Base-by-base conservation (phyloP, 2,113 vertebrate genomes). In the Calidris pygmaea region DNA sequence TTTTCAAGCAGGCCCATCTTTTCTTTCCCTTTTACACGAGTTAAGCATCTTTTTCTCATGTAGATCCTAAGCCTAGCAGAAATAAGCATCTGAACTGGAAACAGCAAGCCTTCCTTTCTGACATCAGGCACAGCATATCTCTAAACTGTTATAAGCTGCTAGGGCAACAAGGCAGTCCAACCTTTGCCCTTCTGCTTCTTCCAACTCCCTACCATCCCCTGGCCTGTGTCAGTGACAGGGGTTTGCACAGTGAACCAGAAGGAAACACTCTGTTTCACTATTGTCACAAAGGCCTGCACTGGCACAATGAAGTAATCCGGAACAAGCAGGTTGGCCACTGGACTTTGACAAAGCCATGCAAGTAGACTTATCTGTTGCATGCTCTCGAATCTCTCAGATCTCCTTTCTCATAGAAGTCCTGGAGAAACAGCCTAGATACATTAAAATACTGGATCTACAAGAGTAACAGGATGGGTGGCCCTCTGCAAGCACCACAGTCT, bases 271-370 rank as follows among this genome's bases (percentile, higher is more conserved):
- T 34, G 12, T 37, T 78, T 50, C 37, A 32, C 45, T 59, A 9
- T 17, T 56, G 2, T 1, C 70, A 65, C 1, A 1, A 67, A 87
- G n/a, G 43, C 47, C 62, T 63, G 22, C 41, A 20, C 0, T 6
- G 65, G 29, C 75, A 90, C 41, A 79, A 27, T 6, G 18, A 52
- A 74, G 24, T n/a, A 50, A 41, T 23, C 39, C 17, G 24, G 71
- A 85, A 71, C 23, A 89, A 75, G 41, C 4, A 14, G n/a, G 52
- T 72, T 67, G 60, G 74, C 70, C 23, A 29, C 14, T 85, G 56
- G 60, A 50, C n/a, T 93, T 87, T 6, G 39, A 68, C 24, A 91
- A 85, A 91, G 66, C 34, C 35, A 48, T 18, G 14, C 30, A 92
- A 89, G 87, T 3, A 74, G 43, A 20, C 10, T n/a, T 41, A 32